Evolutionary conservation across 2,797 vertebrate species (phyloP), one percentile per base, ranked within the genome.

Genomic region (Bovichtus diacanthus): DNA sequence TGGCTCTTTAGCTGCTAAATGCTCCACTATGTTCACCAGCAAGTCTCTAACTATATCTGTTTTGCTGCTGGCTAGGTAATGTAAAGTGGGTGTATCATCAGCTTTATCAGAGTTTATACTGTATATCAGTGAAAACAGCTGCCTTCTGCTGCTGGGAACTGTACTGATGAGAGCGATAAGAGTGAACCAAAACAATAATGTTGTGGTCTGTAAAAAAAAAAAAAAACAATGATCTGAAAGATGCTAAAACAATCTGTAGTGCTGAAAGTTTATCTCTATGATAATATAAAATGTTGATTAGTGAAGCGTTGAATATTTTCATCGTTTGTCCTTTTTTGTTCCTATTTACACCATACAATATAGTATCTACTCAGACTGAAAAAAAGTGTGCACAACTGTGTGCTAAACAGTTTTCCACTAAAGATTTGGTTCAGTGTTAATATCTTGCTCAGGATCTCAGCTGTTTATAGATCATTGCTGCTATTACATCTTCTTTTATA

Each of bases 71-170:
- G 39, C 47, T 23, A 36, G 38, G 6, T 21, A 11, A 29, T 9
- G 12, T 31, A n/a, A n/a, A n/a, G n/a, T n/a, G 5, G 21, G 29
- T 59, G 11, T 15, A 34, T 27, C 29, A 23, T 55, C 50, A 39
- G 21, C 43, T 54, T 72, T 5, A 64, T n/a, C 62, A 31, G 34
- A 65, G 38, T 29, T 29, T 21, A 18, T 43, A n/a, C n/a, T n/a
- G n/a, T n/a, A 34, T 34, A 43, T 51, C 54, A 25, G 6, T 66
- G 34, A 18, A 16, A 73, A 8, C 50, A 63, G 51, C 25, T 65
- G 27, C 36, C 59, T 61, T 47, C 19, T 34, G 68, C 47, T 63
- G 27, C 51, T 49, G 6, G 23, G 43, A 53, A 36, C 27, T 43
- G 5, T 12, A 8, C 29, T 55, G 60, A 46, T 46, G 16, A 55